Base-by-base conservation (phyloP, 2,113 vertebrate species). In the Oxyruncus cristatus region DNA sequence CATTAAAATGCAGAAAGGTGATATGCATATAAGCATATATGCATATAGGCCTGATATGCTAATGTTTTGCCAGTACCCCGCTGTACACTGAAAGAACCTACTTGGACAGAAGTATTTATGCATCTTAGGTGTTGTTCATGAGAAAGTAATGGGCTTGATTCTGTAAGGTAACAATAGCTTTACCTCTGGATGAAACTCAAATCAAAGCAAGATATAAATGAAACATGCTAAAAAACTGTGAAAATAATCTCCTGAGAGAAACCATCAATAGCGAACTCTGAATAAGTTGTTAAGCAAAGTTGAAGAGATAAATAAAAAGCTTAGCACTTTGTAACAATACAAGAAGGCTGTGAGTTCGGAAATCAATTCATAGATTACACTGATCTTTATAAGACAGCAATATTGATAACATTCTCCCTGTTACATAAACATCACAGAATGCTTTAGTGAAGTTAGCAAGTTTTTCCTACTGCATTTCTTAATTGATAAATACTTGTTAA, bases 361-460 rank as follows among this genome's bases (percentile, higher is more conserved):
- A 93, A 94, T 81, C 61, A n/a, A 47, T 85, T 10, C 49, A 82
- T 52, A 63, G 70, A 92, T 88, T 61, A 82, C 17, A 35, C 19
- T 58, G 62, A 65, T 78, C 23, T 72, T 93, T 56, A 75, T 30
- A 56, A 65, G 70, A 79, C 66, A 82, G 21, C 17, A 68, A 41
- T 85, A 92, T 85, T 68, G 56, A 68, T 76, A 92, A 44, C 5
- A 32, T 67, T 81, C 33, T 61, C 14, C 33, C 21, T 41, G 33
- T 10, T 74, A 35, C 30, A 75, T 53, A 86, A 74, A 74, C 1
- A 27, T 44, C 70, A 14, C 30, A 41, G 27, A 85, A 52, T 39
- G 75, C 88, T 93, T 94, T 74, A 44, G 39, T 42, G 8, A 71
- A 93, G 52, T 93, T 92, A 93, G 52, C 68, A 86, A 50, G 7